phyloP scores from a whole-genome alignment of 2,888 invertebrate species.

The Cenopis cana region DNA sequence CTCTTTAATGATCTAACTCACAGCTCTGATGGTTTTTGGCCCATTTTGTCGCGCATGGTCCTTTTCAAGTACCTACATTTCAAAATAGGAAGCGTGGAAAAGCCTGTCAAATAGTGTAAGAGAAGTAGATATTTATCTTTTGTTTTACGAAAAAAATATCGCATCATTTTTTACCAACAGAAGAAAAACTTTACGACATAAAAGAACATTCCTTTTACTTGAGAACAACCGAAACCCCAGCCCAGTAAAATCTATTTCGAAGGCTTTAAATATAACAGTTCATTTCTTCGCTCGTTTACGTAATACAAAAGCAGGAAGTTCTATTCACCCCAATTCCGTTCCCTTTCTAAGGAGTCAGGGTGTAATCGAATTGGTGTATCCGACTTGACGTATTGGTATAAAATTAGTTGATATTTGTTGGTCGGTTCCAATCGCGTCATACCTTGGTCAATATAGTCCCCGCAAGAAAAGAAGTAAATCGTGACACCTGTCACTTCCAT shows the following conservation, averaged over 20 bases:
- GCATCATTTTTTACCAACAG: background rate
- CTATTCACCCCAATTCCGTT: constrained; percentile 36
- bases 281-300: constrained; percentile 21
- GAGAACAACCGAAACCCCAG: background rate
- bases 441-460: too few species aligned
- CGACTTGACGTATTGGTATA: background rate
- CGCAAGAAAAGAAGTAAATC: too few species aligned
- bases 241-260: constrained; percentile 17
- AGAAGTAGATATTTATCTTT: too few species aligned
- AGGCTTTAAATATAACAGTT: constrained; percentile 16
- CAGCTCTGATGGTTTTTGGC: too few species aligned
- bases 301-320: constrained; percentile 29
- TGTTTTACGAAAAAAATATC: background rate
- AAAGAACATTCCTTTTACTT: background rate
- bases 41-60: too few species aligned
- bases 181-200: background rate
- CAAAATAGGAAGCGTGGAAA: too few species aligned
- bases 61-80: too few species aligned
- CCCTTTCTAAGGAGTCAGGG: constrained; percentile 12
- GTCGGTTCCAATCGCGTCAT: too few species aligned
- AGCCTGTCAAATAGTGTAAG: too few species aligned
- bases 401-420: background rate
- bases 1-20: too few species aligned
- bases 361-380: constrained; percentile 27
- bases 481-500: too few species aligned